Evolutionary conservation across 2,797 vertebrate species (phyloP), one percentile per base, ranked within the genome.

Genomic region (Pangasius macronema): DNA sequence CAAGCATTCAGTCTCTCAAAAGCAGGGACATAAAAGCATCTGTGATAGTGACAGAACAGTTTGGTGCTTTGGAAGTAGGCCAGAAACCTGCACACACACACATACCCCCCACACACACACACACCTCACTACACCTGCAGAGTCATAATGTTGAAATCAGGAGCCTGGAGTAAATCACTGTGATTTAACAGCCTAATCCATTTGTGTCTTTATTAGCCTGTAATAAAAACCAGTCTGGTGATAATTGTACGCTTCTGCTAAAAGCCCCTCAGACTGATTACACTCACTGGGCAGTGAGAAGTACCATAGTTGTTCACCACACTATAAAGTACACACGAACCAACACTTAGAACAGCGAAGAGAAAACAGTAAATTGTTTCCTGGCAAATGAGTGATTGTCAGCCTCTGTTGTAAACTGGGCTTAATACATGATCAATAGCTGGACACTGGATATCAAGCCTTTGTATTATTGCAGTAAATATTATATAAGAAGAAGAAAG

Each of bases 241-340:
- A 88, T 94, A 93, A 95, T 93, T 91, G 93, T 89, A 86, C 88
- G 75, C 90, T 93, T 94, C 93, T 89, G 90, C 92, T 95, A 93
- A 95, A 95, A 94, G 88, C 93, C 87, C 87, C 88, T 92, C 81
- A 24, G 79, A 88, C 85, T 91, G 90, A 91, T 91, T 91, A 90
- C 87, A 89, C 83, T 86, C 89, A 88, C 76, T 83, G 83, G 89
- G 53, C 65, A 79, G 53, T 39, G 87, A 76, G 81, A 90, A 81
- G 85, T 83, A 80, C 72, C 75, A 63, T 59, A 81, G 72, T 55
- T 55, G 76, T 85, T 86, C 61, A 81, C 70, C 46, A 85, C 82
- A 84, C 76, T 86, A 85, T 87, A 85, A 59, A 67, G 75, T 87
- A 79, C 77, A 79, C 65, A 57, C 27, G 30, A 73, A 53, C 63